These are phyloP conservation scores for Cryptocephalus moraei DNA, from an alignment of 2,888 invertebrate genomes.

Conservation along the genomic window DNA sequence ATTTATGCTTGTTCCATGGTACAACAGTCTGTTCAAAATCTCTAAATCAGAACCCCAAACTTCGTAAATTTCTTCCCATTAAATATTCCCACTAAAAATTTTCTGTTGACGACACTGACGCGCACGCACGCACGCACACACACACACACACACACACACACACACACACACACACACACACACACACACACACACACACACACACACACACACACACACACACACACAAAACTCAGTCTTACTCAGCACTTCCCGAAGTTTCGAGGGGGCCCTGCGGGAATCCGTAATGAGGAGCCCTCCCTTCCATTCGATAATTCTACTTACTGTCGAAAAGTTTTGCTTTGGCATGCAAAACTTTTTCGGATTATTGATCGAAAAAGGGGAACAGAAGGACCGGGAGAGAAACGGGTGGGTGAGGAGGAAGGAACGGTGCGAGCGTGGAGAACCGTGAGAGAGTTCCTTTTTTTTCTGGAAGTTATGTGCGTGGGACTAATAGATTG, in stretches of 20 bases:
- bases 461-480: slow-evolving; percentile 3
- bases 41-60: too few species aligned
- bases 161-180: too few species aligned
- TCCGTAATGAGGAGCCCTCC: slow-evolving; percentile 27
- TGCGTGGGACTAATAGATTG: not conserved
- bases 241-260: slow-evolving; percentile 15
- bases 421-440: slow-evolving; percentile 1
- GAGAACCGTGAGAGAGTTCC: slow-evolving; percentile 2
- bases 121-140: not conserved
- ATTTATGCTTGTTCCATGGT: too few species aligned
- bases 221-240: slow-evolving; percentile 4
- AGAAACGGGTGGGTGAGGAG: too few species aligned
- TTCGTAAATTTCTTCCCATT: too few species aligned
- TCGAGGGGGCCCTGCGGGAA: slow-evolving; percentile 25
- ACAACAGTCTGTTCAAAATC: too few species aligned
- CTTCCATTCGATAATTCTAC: slow-evolving; percentile 30
- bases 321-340: slow-evolving; percentile 27
- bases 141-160: too few species aligned
- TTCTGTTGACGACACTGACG: not conserved
- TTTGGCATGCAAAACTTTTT: slow-evolving; percentile 29
- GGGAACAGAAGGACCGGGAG: not conserved
- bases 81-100: too few species aligned
- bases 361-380: slow-evolving; percentile 19
- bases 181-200: too few species aligned
- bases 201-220: not conserved